phyloP scores from a whole-genome alignment of 2,888 invertebrate species.

The Chelonus formosanus region DNA sequence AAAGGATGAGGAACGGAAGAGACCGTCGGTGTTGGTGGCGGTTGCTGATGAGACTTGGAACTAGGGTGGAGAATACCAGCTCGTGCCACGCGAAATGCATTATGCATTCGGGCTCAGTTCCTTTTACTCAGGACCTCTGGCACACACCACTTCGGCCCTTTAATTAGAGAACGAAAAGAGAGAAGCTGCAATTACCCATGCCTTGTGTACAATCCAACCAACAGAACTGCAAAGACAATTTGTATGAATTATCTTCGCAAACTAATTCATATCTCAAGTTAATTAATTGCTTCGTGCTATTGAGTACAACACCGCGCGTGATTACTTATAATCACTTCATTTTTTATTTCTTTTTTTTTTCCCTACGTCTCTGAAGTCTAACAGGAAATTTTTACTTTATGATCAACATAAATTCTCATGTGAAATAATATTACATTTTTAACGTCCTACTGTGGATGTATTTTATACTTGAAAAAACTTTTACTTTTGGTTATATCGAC shows the following conservation, averaged over 20 bases:
- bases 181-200: constrained; percentile 42
- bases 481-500: neutral
- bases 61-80: constrained; percentile 33
- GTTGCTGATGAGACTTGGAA: constrained; percentile 42
- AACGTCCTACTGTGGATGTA: no score
- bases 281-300: constrained; percentile 15
- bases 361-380: no score
- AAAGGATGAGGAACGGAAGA: constrained; percentile 30
- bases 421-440: no score
- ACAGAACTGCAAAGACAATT: constrained; percentile 32
- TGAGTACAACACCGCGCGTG: neutral
- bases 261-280: constrained; percentile 24
- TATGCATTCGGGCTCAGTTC: constrained; percentile 54
- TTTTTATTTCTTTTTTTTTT: neutral
- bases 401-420: no score
- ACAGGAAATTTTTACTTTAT: no score
- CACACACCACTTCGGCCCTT: constrained; percentile 36
- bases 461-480: no score
- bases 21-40: constrained; percentile 37
- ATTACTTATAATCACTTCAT: neutral
- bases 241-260: constrained; percentile 26
- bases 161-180: constrained; percentile 43
- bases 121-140: constrained; percentile 42
- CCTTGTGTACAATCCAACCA: constrained; percentile 27
- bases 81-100: constrained; percentile 53